Evolutionary conservation across 2,797 vertebrate species (phyloP), one percentile per base, ranked within the genome.

Genomic region (Graptemys geographica): DNA sequence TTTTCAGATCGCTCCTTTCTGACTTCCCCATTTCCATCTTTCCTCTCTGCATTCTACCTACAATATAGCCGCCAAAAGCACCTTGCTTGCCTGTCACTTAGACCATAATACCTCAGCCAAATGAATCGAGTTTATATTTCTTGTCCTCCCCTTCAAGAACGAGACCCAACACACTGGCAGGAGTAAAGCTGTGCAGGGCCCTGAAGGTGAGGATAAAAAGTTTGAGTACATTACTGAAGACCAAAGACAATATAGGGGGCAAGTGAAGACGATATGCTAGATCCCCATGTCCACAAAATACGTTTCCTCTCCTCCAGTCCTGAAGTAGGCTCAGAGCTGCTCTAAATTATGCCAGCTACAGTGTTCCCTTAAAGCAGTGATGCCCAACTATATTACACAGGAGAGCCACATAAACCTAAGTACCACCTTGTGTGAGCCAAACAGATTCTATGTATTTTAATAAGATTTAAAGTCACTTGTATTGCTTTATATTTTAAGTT

Each of bases 161-260:
- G 8, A 8, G 76, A 19, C 2, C 52, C 57, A 2, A 51, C 53
- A 51, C 82, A 91, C 88, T 89, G 53, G 65, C n/a, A 69, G n/a
- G 65, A 6, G 52, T 69, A 87, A 44, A 84, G 12, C 52, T 89
- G 82, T 84, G 31, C 18, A 72, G 81, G 37, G 13, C 88, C 82
- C 82, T 23, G 37, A 69, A 69, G 27, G 18, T 37, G n/a, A 69
- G 65, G 65, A 69, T 69, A 37, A 69, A 37, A 69, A 69, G 4
- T 21, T 11, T 37, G 65, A 69, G 21, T 69, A 69, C 52, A 16
- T 23, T 25, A 41, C 37, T 81, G 23, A 56, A 79, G 25, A 88
- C 37, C n/a, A 93, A 95, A 94, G 47, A 2, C 28, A 92, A 80
- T 91, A 85, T 87, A 90, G 16, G 11, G 87, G 85, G 57, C 91